Conservation (phyloP, 64 coral and sea anemone species). For the Astreopora myriophthalma region DNA sequence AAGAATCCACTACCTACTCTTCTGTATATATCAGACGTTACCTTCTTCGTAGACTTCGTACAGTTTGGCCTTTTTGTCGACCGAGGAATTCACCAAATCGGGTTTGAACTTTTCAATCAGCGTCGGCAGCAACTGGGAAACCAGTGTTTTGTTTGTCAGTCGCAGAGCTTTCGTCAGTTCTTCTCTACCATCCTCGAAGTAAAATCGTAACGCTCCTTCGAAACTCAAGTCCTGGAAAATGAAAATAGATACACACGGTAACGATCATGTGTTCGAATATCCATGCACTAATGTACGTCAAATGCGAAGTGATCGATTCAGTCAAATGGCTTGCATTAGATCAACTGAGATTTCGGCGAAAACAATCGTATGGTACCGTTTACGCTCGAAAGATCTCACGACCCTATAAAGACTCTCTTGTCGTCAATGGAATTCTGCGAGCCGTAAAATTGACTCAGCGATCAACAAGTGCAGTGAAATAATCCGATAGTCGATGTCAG, state of each 20-base stretch:
- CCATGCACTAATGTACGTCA: neutral
- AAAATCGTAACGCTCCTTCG: constrained; percentile 96
- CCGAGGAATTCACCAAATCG: constrained; percentile 69
- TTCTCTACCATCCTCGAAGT: constrained; percentile 95
- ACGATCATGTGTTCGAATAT: neutral
- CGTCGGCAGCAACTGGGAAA: constrained; percentile 88
- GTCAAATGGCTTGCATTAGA: neutral
- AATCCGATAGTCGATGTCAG: neutral
- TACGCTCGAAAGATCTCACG: neutral
- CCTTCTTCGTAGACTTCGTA: constrained; percentile 97
- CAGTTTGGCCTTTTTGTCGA: constrained; percentile 88
- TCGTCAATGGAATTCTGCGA: neutral
- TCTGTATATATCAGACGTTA: neutral
- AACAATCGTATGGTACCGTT: constrained; percentile 25
- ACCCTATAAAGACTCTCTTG: neutral
- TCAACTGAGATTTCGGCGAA: constrained; percentile 4
- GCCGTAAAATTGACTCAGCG: constrained; percentile 8
- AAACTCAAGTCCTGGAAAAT: constrained; percentile 83
- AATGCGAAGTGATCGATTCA: neutral
- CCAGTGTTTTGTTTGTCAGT: constrained; percentile 80
- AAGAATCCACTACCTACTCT: neutral
- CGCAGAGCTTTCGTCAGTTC: constrained; percentile 92
- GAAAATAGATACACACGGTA: constrained; percentile 22
- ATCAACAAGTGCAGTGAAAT: neutral
- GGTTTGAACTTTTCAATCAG: constrained; percentile 98